Conservation (phyloP, 2,113 vertebrate genomes). For the Leptobrachium leishanense region DNA sequence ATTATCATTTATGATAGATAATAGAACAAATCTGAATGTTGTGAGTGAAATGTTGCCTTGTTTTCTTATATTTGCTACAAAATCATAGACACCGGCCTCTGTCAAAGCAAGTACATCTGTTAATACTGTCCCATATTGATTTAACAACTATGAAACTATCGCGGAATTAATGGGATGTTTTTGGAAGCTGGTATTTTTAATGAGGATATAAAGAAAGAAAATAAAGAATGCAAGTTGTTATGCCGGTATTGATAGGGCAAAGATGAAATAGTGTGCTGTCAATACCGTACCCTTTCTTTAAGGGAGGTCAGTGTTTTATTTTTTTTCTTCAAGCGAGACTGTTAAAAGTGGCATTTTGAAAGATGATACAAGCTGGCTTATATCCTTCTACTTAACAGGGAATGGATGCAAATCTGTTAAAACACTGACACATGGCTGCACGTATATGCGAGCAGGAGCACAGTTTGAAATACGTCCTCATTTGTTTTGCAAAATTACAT, state of each 20-base stretch:
- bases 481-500: too few relatives aligned
- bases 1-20: too few relatives aligned
- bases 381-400: constrained; percentile 47
- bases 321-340: constrained; percentile 35
- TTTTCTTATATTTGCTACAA: too few relatives aligned
- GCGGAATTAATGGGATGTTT: constrained; percentile 33
- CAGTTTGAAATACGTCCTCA: too few relatives aligned
- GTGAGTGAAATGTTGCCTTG: too few relatives aligned
- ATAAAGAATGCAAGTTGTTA: constrained; percentile 18
- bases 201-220: constrained; percentile 36
- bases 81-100: too few relatives aligned
- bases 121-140: constrained; percentile 34
- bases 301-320: constrained; percentile 19
- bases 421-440: too few relatives aligned
- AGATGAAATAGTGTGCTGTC: constrained; percentile 31
- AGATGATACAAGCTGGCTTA: constrained; percentile 50
- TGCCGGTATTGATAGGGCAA: constrained; percentile 12
- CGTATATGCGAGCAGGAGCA: too few relatives aligned
- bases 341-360: constrained; percentile 57
- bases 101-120: constrained; percentile 2
- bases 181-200: constrained; percentile 30
- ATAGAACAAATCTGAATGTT: too few relatives aligned
- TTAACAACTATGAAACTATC: constrained; percentile 15
- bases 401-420: not conserved
- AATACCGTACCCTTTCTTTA: constrained; percentile 31